phyloP scores from a whole-genome alignment of 2,888 invertebrate genomes.

The Monopis laevigella region DNA sequence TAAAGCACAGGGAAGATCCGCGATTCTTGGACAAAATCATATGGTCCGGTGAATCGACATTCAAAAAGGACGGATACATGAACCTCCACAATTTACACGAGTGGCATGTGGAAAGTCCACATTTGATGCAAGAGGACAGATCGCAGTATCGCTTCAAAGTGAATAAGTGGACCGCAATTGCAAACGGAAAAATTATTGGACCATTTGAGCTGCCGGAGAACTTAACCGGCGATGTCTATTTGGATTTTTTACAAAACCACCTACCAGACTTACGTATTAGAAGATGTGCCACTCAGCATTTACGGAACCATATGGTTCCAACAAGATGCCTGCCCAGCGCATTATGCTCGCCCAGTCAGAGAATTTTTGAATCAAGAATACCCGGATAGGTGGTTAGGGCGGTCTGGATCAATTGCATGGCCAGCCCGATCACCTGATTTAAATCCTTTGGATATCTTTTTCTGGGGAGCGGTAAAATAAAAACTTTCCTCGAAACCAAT shows the following conservation, averaged over 20 bases:
- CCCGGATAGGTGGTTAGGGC: not conserved
- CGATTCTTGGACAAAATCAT: constrained; percentile 11
- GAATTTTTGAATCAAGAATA: not conserved
- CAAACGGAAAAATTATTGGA: constrained; percentile 19
- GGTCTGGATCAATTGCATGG: not conserved
- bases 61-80: constrained; percentile 1
- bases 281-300: constrained; percentile 17
- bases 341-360: not conserved
- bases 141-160: constrained; percentile 19
- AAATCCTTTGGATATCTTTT: not conserved
- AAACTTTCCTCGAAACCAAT: no score
- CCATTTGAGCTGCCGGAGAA: constrained; percentile 16
- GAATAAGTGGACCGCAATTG: constrained; percentile 20
- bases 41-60: constrained; percentile 15
- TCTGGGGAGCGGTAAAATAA: not conserved
- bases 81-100: constrained; percentile 13
- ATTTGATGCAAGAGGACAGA: constrained; percentile 4
- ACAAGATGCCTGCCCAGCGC: not conserved
- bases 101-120: constrained; percentile 12
- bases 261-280: constrained; percentile 16
- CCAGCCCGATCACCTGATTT: not conserved
- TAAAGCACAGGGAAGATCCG: constrained; percentile 13
- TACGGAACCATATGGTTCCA: constrained; percentile 13
- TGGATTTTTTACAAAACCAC: constrained; percentile 17
- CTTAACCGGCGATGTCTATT: constrained; percentile 4